A percentile compares a stretch with the other conserved stretches of the same genome.
These are phyloP conservation scores for Lampropteryx suffumata DNA, from an alignment of 2,888 invertebrate genomes.

Conservation along the genomic window DNA sequence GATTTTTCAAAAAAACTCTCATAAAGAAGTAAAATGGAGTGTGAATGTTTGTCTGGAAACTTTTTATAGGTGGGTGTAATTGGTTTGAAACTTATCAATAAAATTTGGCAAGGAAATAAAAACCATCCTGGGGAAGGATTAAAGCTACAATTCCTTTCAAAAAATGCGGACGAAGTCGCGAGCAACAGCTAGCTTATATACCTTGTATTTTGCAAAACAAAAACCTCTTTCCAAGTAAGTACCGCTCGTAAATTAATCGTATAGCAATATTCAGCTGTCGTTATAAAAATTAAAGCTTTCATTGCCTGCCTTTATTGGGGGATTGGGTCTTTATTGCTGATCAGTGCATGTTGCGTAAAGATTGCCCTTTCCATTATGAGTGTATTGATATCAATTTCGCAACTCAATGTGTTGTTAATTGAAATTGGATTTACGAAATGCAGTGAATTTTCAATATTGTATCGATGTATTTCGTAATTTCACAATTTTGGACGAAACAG, in stretches of 20 bases:
- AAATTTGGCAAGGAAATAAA: too few species aligned
- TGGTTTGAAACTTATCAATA: too few species aligned
- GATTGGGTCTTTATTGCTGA: constrained; percentile 12
- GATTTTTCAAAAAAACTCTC: too few species aligned
- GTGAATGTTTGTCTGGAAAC: too few species aligned
- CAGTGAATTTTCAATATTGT: neutral
- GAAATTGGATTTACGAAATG: constrained; percentile 6
- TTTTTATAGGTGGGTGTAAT: too few species aligned
- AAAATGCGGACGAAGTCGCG: too few species aligned
- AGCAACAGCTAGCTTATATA: neutral
- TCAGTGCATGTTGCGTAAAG: constrained; percentile 24
- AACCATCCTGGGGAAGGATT: too few species aligned
- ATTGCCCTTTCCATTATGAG: constrained; percentile 25
- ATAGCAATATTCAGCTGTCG: constrained; percentile 7
- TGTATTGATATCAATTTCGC: constrained; percentile 21
- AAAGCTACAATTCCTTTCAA: too few species aligned
- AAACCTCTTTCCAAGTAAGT: neutral
- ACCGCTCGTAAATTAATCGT: constrained; percentile 13
- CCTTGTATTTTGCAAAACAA: neutral
- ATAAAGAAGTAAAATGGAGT: too few species aligned
- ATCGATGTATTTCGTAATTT: neutral
- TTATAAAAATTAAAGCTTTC: constrained; percentile 22
- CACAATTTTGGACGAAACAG: too few species aligned
- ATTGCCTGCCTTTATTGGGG: constrained; percentile 12
- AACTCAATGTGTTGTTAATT: constrained; percentile 23